Evolutionary conservation across 1,140 invertebrate species (phyloP), one percentile per base, ranked within the genome.

Genomic region (Pentalonia nigronervosa): DNA sequence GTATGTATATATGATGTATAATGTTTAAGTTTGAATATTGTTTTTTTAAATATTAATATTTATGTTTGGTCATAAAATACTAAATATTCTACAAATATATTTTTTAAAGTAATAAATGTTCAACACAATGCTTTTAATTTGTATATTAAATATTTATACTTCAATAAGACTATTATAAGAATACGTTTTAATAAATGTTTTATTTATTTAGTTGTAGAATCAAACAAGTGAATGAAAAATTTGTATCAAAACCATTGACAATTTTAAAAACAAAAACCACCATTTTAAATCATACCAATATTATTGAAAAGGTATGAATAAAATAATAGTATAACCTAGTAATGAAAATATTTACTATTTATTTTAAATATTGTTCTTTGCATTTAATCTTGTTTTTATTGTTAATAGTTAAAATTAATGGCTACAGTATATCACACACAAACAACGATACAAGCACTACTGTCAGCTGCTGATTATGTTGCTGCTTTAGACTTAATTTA

Each of bases 341-440:
- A 67, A 45, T 76, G 4, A 86, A 86, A 47, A 30, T 88, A 36
- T 53, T 89, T 36, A 89, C 8, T 36, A 53, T 14, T 89, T 36
- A 25, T 89, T 89, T 30, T 6, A 47, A 87, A 47, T 48, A 47
- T 87, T 87, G 6, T 34, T n/a, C n/a, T 20, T 34, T 9, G 20
- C 20, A 34, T 34, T 3, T 50, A n/a, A 41, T 45, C 23, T 88
- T 53, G 23, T 56, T 41, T n/a, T 88, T 3, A 50, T 48, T 87
- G 30, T 50, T 94, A 94, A 67, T 84, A 99, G 96, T 95, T 99
- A 41, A 98, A 98, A 95, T 95, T 99, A 90, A 99, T 99, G 97
- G 96, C 98, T 48, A 99, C 98, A 2, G 98, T 99, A 14, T 97
- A 99, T 95, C 99, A 99, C 96, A 99, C 99, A 87, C 99, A 99